phyloP scores from a whole-genome alignment of 2,797 vertebrate genomes.

The Channa striata region DNA sequence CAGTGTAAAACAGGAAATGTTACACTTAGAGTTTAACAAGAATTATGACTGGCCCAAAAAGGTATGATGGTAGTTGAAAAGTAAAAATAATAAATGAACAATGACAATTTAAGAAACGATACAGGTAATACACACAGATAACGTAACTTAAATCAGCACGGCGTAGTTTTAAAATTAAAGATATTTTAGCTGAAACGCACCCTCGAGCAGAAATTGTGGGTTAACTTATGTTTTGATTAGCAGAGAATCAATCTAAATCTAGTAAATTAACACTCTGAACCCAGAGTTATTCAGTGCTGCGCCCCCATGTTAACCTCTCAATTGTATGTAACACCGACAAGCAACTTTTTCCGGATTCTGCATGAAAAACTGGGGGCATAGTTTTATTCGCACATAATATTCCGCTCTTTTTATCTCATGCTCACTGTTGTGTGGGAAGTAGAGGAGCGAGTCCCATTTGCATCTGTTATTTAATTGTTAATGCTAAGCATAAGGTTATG shows the following conservation, averaged over 20 bases:
- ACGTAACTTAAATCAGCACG: too few relatives aligned
- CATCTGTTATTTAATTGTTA: slow-evolving; percentile 85
- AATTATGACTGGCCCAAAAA: too few relatives aligned
- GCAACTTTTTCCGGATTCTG: slow-evolving; percentile 31
- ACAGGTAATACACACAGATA: too few relatives aligned
- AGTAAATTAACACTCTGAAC: background rate
- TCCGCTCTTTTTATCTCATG: slow-evolving; percentile 48
- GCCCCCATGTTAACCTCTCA: slow-evolving; percentile 17
- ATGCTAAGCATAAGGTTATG: slow-evolving; percentile 83
- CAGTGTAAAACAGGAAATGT: too few relatives aligned
- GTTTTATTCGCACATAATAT: slow-evolving; percentile 46
- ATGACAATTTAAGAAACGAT: too few relatives aligned
- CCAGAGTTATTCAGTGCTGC: background rate
- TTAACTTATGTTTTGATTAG: background rate
- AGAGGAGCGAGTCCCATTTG: slow-evolving; percentile 73
- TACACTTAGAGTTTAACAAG: too few relatives aligned
- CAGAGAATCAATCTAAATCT: background rate
- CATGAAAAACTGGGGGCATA: slow-evolving; percentile 33
- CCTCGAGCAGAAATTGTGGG: background rate
- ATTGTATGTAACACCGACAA: slow-evolving; percentile 32
- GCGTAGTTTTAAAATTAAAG: background rate
- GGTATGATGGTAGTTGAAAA: too few relatives aligned
- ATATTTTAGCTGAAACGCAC: background rate
- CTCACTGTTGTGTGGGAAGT: slow-evolving; percentile 63
- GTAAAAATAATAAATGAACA: too few relatives aligned